phyloP scores from a whole-genome alignment of 2,888 invertebrate species.

The Dermolepida albohirtum region DNA sequence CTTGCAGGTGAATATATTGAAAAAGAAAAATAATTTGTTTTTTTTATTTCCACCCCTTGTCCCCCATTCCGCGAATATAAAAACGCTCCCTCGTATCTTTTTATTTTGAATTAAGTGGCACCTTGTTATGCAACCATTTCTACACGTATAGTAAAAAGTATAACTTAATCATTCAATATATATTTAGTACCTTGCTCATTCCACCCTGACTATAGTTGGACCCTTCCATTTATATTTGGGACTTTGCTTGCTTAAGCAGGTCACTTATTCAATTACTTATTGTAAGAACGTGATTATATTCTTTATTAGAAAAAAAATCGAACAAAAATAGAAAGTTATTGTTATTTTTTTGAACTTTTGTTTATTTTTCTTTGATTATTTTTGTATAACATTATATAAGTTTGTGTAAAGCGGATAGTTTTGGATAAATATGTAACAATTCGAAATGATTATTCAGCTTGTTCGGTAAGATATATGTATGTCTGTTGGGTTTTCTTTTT shows the following conservation, averaged over 20 bases:
- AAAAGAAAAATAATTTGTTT: no score
- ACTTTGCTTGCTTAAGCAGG: conserved; percentile 55
- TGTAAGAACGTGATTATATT: conserved; percentile 46
- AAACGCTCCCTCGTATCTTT: no score
- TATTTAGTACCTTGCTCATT: conserved; percentile 41
- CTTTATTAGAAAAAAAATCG: conserved; percentile 7
- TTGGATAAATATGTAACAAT: conserved; percentile 26
- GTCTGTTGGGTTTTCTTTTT: conserved; percentile 40
- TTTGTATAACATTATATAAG: conserved; percentile 24
- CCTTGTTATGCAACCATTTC: conserved; percentile 20
- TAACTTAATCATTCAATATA: conserved; percentile 22
- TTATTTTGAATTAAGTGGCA: no score
- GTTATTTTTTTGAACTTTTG: conserved; percentile 1
- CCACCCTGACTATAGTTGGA: conserved; percentile 54
- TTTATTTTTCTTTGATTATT: not conserved
- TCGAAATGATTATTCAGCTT: conserved; percentile 47
- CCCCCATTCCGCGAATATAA: no score
- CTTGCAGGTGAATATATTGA: no score
- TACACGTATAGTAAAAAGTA: conserved; percentile 16
- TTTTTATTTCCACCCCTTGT: no score
- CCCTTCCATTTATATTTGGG: conserved; percentile 60
- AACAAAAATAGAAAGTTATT: conserved; percentile 11
- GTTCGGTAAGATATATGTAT: conserved; percentile 51
- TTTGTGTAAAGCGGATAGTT: conserved; percentile 41
- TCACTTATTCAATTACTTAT: conserved; percentile 53